Evolutionary conservation across 2,797 vertebrate genomes (phyloP).

Genomic region (Chelon labrosus): DNA sequence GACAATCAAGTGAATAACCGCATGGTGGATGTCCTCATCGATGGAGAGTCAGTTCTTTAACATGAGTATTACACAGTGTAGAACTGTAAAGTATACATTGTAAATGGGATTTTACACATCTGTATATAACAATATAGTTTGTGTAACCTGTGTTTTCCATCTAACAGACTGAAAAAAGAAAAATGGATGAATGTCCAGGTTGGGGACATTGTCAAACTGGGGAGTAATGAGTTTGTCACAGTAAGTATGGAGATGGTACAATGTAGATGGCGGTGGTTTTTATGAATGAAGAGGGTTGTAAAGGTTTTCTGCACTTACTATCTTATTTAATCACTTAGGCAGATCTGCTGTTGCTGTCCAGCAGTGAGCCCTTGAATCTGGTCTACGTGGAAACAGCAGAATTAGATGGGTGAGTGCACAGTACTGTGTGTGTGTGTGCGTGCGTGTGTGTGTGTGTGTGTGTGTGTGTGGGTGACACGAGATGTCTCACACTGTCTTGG

Average conservation of each 20-base stretch:
- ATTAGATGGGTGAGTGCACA: conserved; percentile 90
- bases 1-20: conserved; percentile 95
- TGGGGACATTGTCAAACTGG: conserved; percentile 93
- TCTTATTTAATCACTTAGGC: conserved; percentile 81
- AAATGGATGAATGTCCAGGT: conserved; percentile 97
- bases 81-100: too few relatives aligned
- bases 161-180: conserved; percentile 86
- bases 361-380: conserved; percentile 94
- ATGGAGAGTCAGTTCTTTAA: conserved; percentile 88
- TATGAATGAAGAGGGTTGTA: too few relatives aligned
- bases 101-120: neutral
- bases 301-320: too few relatives aligned
- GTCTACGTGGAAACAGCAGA: conserved; percentile 95
- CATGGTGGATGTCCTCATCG: conserved; percentile 86
- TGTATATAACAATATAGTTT: neutral
- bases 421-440: too few relatives aligned
- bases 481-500: neutral
- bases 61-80: neutral
- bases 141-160: neutral
- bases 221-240: conserved; percentile 93
- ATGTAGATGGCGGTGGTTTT: neutral
- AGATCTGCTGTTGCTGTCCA: conserved; percentile 93
- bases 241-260: conserved; percentile 80
- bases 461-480: neutral
- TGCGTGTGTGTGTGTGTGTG: too few relatives aligned